phyloP scores from a whole-genome alignment of 2,113 vertebrate genomes.

The Casuarius casuarius region DNA sequence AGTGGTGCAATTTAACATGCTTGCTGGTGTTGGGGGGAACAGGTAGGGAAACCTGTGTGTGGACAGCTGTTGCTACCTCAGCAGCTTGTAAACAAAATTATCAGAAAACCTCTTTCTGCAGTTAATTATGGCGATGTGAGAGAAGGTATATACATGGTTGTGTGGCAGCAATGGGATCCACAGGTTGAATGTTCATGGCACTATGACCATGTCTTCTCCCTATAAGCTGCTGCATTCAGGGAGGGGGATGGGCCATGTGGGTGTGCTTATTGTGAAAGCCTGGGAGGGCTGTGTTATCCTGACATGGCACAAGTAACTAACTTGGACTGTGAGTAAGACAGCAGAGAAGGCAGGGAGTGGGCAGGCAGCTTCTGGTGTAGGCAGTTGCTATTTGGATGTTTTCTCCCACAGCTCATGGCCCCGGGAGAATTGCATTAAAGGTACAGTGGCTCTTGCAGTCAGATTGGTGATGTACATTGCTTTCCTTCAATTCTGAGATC shows the following conservation, averaged over 20 bases:
- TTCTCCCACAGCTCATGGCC: background rate
- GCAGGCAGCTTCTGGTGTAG: background rate
- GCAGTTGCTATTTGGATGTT: background rate
- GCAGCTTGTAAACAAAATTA: background rate
- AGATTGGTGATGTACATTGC: background rate
- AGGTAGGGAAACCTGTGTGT: background rate
- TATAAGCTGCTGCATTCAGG: background rate
- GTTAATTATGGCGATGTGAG: background rate
- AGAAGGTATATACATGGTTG: background rate
- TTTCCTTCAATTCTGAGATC: background rate
- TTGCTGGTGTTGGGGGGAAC: background rate
- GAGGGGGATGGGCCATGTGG: background rate
- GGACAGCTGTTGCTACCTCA: background rate
- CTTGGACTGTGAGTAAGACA: background rate
- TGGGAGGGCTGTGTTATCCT: background rate
- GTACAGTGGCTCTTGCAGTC: background rate
- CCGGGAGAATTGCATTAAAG: background rate
- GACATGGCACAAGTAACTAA: background rate
- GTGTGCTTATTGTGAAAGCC: background rate
- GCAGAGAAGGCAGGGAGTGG: background rate
- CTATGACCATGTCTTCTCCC: background rate
- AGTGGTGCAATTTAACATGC: background rate
- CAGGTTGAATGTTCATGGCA: background rate
- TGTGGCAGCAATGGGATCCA: background rate
- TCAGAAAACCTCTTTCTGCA: background rate